Evolutionary conservation across 2,797 vertebrate genomes (phyloP).

Genomic region (Arnoldichthys spilopterus): DNA sequence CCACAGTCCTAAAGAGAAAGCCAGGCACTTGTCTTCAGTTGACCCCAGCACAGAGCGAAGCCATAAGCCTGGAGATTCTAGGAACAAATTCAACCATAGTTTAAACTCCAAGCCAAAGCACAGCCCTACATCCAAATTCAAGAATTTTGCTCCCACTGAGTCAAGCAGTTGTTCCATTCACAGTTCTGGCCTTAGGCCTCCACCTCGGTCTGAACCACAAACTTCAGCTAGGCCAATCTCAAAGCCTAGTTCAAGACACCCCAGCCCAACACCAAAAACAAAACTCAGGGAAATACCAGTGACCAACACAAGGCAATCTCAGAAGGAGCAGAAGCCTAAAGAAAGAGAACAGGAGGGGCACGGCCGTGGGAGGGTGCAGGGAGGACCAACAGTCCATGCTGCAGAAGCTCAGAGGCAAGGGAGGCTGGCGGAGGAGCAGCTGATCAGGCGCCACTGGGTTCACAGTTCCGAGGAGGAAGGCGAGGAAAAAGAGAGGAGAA

Average conservation of each 20-base stretch:
- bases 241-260: slow-evolving; percentile 54
- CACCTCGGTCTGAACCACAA: slow-evolving; percentile 60
- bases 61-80: slow-evolving; percentile 57
- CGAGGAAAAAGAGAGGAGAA: slow-evolving; percentile 36
- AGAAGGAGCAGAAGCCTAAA: slow-evolving; percentile 63
- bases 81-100: slow-evolving; percentile 48
- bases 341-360: slow-evolving; percentile 66
- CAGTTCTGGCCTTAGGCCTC: slow-evolving; percentile 43
- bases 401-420: slow-evolving; percentile 71
- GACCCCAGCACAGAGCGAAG: slow-evolving; percentile 57
- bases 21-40: slow-evolving; percentile 48
- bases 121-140: slow-evolving; percentile 58
- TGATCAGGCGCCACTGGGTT: slow-evolving; percentile 57
- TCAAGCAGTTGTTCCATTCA: slow-evolving; percentile 48
- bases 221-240: slow-evolving; percentile 48
- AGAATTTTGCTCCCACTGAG: slow-evolving; percentile 54
- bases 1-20: slow-evolving; percentile 49
- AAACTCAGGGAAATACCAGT: slow-evolving; percentile 59
- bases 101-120: slow-evolving; percentile 62
- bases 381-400: slow-evolving; percentile 65
- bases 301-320: slow-evolving; percentile 56
- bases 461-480: slow-evolving; percentile 51
- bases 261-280: slow-evolving; percentile 59
- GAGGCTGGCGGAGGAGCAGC: slow-evolving; percentile 75
- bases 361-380: slow-evolving; percentile 70